A percentile compares a stretch with the other conserved stretches of the same genome.
These are phyloP conservation scores for Pogonognathellus flavescens DNA, from an alignment of 1,140 invertebrate species.

Conservation along the genomic window DNA sequence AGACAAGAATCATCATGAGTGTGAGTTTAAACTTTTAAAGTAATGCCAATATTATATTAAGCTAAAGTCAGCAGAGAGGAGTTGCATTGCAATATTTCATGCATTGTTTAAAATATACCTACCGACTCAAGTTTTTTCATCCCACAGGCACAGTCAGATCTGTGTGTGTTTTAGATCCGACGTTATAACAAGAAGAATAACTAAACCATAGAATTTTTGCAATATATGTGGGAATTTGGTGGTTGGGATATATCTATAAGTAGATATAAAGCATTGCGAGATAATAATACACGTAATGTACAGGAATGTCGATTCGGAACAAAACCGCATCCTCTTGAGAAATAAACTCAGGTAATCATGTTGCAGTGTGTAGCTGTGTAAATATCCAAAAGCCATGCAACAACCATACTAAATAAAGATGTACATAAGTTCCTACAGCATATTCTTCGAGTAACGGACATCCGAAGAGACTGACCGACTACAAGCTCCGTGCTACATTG, in stretches of 20 bases:
- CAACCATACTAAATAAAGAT: no score
- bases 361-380: no score
- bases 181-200: not conserved
- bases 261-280: not conserved
- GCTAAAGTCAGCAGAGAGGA: not conserved
- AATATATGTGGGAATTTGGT: not conserved
- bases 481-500: slow-evolving; percentile 2
- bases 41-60: not conserved
- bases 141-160: not conserved
- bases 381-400: no score
- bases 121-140: not conserved
- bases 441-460: slow-evolving; percentile 19
- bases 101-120: not conserved
- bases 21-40: not conserved
- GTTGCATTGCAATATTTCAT: not conserved
- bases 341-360: not conserved
- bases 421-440: not conserved
- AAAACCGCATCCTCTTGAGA: not conserved
- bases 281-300: not conserved
- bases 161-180: not conserved
- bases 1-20: not conserved
- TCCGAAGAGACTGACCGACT: slow-evolving; percentile 35
- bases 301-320: not conserved
- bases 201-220: not conserved
- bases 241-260: not conserved